Base-by-base conservation (phyloP, 2,888 invertebrate genomes). In the Bhutanitis thaidina region DNA sequence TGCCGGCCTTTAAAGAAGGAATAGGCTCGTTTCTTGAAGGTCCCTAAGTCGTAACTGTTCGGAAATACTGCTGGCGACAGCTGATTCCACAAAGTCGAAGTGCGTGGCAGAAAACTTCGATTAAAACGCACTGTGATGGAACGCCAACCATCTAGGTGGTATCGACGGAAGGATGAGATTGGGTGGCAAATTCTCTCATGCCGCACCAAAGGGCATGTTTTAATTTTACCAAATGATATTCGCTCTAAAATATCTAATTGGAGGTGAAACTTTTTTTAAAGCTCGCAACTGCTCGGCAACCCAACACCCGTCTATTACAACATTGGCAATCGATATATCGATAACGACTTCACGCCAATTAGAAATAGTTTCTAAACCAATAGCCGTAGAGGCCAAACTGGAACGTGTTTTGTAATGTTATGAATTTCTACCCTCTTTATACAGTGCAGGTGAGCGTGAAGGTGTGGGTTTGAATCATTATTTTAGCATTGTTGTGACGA, bases 241-340 rank as follows among this genome's bases (percentile, higher is more conserved):
- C 5, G 20, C 20, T 20, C 20, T 20, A 20, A 20, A 3, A 20
- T 3, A 20, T 5, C 20, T 2, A 20, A 49, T 39, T 44, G 44
- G 39, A 15, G 32, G 30, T 35, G 44, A 13, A 39, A 34, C 9
- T 13, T n/a, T 7, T 38, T 3, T 20, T 2, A 20, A 5, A 40
- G 14, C 40, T 36, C 36, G 36, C 46, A 46, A 41, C 30, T 20
- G 40, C 40, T 40, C 9, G 60, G 65, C 58, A 63, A 67, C 65
- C 55, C 41, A 51, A 62, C 64, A 63, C 62, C 61, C 63, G 65
- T 59, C 49, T 25, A 32, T 41, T 38, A 39, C 44, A 45, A 30
- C 25, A 48, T 37, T 49, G 43, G 54, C 55, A 57, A 60, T 61
- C 61, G 59, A 62, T 64, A 56, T 52, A 36, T 49, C 52, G 45